phyloP scores from a whole-genome alignment of 2,113 vertebrate genomes.

The Lophochroa leadbeateri region DNA sequence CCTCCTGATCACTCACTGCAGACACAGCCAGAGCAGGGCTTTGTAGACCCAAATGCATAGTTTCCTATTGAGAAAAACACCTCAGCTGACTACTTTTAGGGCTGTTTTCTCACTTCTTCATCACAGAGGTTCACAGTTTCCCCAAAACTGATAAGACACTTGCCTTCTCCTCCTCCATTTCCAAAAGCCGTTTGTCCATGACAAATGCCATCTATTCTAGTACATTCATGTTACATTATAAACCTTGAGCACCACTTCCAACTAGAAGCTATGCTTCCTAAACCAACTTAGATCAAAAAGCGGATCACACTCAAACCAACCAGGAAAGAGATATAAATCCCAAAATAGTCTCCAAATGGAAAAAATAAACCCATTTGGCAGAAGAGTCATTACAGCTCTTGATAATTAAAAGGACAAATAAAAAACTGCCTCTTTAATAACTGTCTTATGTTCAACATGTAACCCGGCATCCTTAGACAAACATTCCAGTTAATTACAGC shows the following conservation, averaged over 20 bases:
- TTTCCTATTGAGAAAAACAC: neutral
- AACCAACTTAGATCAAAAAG: neutral
- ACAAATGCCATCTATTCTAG: neutral
- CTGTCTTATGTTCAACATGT: neutral
- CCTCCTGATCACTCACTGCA: neutral
- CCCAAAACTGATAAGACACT: neutral
- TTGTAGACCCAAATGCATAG: neutral
- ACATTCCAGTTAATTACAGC: constrained; percentile 40
- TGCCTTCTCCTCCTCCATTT: neutral
- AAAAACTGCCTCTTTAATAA: neutral
- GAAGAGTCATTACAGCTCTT: neutral
- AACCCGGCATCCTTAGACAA: constrained; percentile 22
- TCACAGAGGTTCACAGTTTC: neutral
- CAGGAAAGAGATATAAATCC: neutral
- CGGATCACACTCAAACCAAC: neutral
- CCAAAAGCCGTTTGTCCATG: neutral
- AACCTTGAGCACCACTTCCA: neutral
- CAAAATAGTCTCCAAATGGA: neutral
- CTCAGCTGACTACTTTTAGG: neutral
- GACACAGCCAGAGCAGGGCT: neutral
- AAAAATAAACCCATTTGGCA: neutral
- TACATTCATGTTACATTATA: neutral
- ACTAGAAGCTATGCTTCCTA: neutral
- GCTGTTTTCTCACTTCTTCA: neutral
- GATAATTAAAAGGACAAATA: constrained; percentile 36